Percentiles rank a stretch among this genome's conserved stretches.
phyloP scores from a whole-genome alignment of 2,888 invertebrate genomes.

The Drosophila anceps region DNA sequence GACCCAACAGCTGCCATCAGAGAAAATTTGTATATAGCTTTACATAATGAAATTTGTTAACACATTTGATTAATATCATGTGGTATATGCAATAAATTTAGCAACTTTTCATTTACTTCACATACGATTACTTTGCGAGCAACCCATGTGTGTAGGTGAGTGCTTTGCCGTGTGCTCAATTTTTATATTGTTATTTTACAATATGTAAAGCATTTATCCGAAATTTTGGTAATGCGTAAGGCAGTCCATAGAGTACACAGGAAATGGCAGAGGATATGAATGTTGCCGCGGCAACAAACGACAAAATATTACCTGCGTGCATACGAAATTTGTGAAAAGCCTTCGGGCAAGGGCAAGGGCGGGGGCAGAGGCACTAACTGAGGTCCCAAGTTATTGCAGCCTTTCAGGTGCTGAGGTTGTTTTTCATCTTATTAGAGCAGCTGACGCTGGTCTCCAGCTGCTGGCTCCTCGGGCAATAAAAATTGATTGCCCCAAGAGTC shows the following conservation, averaged over 20 bases:
- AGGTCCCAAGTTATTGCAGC: background rate
- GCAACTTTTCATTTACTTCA: too few relatives aligned
- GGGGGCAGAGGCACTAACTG: background rate
- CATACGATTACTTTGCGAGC: background rate
- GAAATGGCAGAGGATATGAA: slow-evolving; percentile 3
- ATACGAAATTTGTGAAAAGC: slow-evolving; percentile 49
- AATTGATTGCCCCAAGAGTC: slow-evolving; percentile 63
- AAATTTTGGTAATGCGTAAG: slow-evolving; percentile 44
- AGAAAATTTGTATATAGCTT: too few relatives aligned
- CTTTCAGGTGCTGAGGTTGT: slow-evolving; percentile 7
- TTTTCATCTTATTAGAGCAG: slow-evolving; percentile 37
- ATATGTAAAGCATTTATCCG: slow-evolving; percentile 69
- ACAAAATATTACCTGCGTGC: slow-evolving; percentile 29
- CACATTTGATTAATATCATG: too few relatives aligned
- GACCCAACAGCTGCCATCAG: background rate
- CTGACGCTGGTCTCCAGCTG: slow-evolving; percentile 17
- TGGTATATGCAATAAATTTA: background rate
- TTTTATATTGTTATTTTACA: slow-evolving; percentile 69
- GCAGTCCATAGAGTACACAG: slow-evolving; percentile 3
- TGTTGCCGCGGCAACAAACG: slow-evolving; percentile 17
- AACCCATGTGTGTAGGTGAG: slow-evolving; percentile 1
- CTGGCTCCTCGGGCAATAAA: slow-evolving; percentile 47
- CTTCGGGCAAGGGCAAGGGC: background rate
- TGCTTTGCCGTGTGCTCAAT: slow-evolving; percentile 17
- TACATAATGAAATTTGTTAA: too few relatives aligned